Conservation (phyloP, 2,888 invertebrate species). For the Cerceris rybyensis region DNA sequence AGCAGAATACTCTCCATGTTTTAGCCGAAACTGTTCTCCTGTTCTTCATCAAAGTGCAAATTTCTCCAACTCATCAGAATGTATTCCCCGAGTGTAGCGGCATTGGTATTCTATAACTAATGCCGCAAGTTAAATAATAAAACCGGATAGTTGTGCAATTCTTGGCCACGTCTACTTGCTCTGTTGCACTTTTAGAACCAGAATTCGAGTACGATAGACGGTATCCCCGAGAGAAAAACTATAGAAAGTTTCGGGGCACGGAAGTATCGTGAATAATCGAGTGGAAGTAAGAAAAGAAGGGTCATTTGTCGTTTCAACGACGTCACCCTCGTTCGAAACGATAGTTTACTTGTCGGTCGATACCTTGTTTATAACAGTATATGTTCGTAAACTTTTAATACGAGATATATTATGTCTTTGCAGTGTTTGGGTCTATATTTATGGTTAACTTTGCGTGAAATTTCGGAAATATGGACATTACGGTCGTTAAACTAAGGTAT, state of each 20-base stretch:
- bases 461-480: no score
- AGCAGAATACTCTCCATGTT: slow-evolving; percentile 3
- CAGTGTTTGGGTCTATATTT: background rate
- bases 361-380: background rate
- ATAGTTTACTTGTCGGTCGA: slow-evolving; percentile 1
- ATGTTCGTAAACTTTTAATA: slow-evolving; percentile 15
- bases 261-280: slow-evolving; percentile 27
- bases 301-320: slow-evolving; percentile 13
- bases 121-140: slow-evolving; percentile 49
- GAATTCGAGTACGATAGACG: background rate
- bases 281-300: background rate
- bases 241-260: slow-evolving; percentile 13
- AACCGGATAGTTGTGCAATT: slow-evolving; percentile 10
- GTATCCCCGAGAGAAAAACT: background rate
- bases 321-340: background rate
- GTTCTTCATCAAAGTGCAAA: slow-evolving; percentile 32
- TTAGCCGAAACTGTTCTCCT: background rate
- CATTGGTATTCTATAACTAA: slow-evolving; percentile 31
- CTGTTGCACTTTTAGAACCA: background rate
- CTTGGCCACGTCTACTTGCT: slow-evolving; percentile 7
- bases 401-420: background rate
- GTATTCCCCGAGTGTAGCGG: slow-evolving; percentile 10
- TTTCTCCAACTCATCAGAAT: slow-evolving; percentile 13
- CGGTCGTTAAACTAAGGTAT: no score
- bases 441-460: background rate